phyloP scores from a whole-genome alignment of 2,113 vertebrate species.

The Pelmatolapia mariae region DNA sequence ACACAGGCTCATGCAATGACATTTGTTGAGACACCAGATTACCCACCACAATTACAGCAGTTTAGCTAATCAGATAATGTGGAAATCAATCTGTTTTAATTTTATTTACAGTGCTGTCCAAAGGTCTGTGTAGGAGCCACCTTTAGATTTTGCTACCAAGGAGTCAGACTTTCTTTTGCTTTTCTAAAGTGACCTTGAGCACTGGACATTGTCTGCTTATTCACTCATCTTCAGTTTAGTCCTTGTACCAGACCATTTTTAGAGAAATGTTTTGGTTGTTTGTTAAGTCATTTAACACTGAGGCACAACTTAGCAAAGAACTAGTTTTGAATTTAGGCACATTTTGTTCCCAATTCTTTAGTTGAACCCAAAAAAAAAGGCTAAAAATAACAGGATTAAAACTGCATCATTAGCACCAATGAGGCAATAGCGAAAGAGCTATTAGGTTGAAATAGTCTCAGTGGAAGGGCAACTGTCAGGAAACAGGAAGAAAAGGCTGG shows the following conservation, averaged over 20 bases:
- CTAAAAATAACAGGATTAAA: neutral
- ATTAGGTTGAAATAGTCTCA: neutral
- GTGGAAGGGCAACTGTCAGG: neutral
- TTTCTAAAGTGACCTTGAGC: neutral
- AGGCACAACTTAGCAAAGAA: neutral
- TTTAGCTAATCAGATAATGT: neutral
- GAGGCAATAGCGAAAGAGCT: neutral
- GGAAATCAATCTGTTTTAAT: neutral
- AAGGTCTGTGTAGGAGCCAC: neutral
- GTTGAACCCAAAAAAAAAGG: neutral
- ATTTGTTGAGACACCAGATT: neutral
- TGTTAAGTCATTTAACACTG: neutral
- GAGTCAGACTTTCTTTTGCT: neutral
- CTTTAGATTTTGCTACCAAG: neutral
- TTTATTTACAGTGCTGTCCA: neutral
- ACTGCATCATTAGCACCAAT: neutral
- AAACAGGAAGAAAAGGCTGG: neutral
- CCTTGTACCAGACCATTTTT: rapidly evolving
- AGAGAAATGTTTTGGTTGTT: neutral
- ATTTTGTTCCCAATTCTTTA: neutral
- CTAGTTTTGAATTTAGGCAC: neutral
- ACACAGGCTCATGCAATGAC: neutral
- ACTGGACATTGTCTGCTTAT: neutral
- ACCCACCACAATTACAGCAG: neutral
- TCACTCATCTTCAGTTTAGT: neutral